A percentile compares a stretch with the other conserved stretches of the same genome.
These are phyloP conservation scores for Gambusia affinis DNA, from an alignment of 2,113 vertebrate species.

Conservation along the genomic window DNA sequence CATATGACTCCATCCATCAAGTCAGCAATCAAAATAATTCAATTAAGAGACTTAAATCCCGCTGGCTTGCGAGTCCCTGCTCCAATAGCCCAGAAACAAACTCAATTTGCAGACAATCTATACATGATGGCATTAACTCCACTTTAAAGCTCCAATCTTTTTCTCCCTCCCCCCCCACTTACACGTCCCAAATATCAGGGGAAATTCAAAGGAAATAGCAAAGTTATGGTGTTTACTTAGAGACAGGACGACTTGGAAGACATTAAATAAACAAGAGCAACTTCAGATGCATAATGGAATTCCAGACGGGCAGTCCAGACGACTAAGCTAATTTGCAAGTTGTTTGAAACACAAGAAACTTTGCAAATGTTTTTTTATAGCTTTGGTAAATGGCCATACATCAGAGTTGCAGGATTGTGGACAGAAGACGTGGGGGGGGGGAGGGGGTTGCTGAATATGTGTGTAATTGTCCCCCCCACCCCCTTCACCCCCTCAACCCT, in stretches of 20 bases:
- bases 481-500: conserved; percentile 6
- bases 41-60: conserved; percentile 80
- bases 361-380: conserved; percentile 55
- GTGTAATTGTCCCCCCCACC: conserved; percentile 75
- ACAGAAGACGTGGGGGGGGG: conserved; percentile 45
- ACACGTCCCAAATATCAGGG: conserved; percentile 71
- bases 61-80: conserved; percentile 70
- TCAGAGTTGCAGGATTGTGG: conserved; percentile 47
- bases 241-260: conserved; percentile 29
- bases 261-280: conserved; percentile 57
- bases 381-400: conserved; percentile 46
- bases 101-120: conserved; percentile 76
- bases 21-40: conserved; percentile 83
- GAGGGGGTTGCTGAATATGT: conserved; percentile 70
- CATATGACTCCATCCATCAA: conserved; percentile 84
- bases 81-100: conserved; percentile 75
- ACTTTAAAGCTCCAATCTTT: conserved; percentile 72
- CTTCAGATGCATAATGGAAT: conserved; percentile 55
- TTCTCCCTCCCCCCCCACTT: conserved; percentile 65
- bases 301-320: conserved; percentile 57
- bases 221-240: conserved; percentile 59
- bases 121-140: conserved; percentile 74
- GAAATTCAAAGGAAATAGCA: conserved; percentile 59
- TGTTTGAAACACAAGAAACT: conserved; percentile 53
- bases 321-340: conserved; percentile 66